Conservation (phyloP, 1,140 invertebrate species). For the Danaus melanippus region DNA sequence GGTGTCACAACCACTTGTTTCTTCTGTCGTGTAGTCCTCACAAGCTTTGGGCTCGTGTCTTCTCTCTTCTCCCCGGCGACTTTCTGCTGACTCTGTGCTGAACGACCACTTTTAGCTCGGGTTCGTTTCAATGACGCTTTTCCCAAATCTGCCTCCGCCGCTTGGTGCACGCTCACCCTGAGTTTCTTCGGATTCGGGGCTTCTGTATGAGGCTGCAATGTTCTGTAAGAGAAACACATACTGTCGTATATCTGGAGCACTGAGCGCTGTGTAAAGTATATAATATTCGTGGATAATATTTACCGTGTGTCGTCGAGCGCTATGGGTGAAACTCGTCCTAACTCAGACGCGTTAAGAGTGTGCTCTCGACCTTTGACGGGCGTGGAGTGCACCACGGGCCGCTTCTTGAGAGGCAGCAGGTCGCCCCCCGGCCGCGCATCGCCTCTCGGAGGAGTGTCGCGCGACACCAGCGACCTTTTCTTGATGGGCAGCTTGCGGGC, state of each 20-base stretch:
- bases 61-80: too few relatives aligned
- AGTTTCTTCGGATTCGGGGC: not conserved
- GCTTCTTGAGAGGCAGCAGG: slow-evolving; percentile 41
- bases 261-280: too few relatives aligned
- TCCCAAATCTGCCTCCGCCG: not conserved
- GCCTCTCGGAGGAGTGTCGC: not conserved
- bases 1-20: slow-evolving; percentile 10
- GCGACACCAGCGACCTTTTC: slow-evolving; percentile 34
- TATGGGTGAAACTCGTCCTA: slow-evolving; percentile 46
- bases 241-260: too few relatives aligned
- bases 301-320: slow-evolving; percentile 5
- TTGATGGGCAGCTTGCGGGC: slow-evolving; percentile 45
- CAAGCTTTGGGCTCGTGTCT: slow-evolving; percentile 10
- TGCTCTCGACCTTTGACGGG: slow-evolving; percentile 33
- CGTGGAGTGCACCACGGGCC: slow-evolving; percentile 43
- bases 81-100: not conserved
- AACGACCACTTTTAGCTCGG: slow-evolving; percentile 1
- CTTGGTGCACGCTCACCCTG: too few relatives aligned
- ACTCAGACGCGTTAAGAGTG: slow-evolving; percentile 29
- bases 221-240: too few relatives aligned
- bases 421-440: not conserved
- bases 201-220: too few relatives aligned
- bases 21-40: slow-evolving; percentile 12
- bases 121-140: slow-evolving; percentile 4
- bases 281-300: too few relatives aligned